Conservation (phyloP, 2,113 vertebrate genomes). For the Brachypodius melanocephalos region DNA sequence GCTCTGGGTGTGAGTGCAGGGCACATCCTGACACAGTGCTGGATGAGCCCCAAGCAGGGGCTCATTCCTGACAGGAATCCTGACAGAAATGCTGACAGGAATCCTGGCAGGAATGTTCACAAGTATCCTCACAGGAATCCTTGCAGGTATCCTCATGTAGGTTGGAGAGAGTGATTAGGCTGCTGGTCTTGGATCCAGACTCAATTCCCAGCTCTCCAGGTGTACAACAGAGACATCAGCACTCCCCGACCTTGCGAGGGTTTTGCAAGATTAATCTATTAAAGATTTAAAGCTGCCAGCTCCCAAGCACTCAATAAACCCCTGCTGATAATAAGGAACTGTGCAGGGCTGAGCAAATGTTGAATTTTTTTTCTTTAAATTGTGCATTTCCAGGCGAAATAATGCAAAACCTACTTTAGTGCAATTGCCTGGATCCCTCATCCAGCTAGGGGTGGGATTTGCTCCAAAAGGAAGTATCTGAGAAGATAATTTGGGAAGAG, state of each 20-base stretch:
- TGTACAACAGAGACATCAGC: not conserved
- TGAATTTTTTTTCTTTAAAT: not conserved
- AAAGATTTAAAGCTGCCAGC: conserved; percentile 24
- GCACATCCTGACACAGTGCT: not conserved
- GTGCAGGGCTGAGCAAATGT: accelerated
- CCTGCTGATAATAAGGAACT: not conserved
- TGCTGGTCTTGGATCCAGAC: not conserved
- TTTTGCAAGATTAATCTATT: conserved; percentile 40
- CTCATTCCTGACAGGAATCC: not conserved
- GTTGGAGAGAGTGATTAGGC: not conserved
- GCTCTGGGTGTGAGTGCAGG: not conserved
- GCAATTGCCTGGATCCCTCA: not conserved
- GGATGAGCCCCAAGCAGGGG: not conserved
- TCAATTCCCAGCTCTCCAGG: not conserved
- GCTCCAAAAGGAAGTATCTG: not conserved
- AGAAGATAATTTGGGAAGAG: not conserved
- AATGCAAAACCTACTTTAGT: not conserved
- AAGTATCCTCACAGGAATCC: not conserved
- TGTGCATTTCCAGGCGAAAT: not conserved
- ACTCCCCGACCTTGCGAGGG: not conserved
- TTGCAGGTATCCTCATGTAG: not conserved
- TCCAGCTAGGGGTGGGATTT: not conserved
- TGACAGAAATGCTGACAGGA: not conserved
- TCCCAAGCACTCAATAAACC: conserved; percentile 10
- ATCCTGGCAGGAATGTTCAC: not conserved